A percentile compares a stretch with the other conserved stretches of the same genome.
Conservation (phyloP, 1,140 invertebrate species). For the Caenorhabditis elegans region WBcel235 BX284603.4:6204001-6204500, state of each 20-base stretch:
- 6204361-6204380: constrained; percentile 55
- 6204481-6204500: constrained; percentile 57
- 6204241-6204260: constrained; percentile 60
- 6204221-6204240: constrained; percentile 59
- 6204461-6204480: not conserved
- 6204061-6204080: not conserved
- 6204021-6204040: constrained; percentile 58
- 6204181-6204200: constrained; percentile 57
- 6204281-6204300: constrained; percentile 47
- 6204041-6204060: constrained; percentile 51
- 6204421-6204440: constrained; percentile 22
- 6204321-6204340: constrained; percentile 50
- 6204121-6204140: constrained; percentile 55
- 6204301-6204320: constrained; percentile 62
- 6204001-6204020: constrained; percentile 61
- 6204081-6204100: constrained; percentile 37
- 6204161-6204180: constrained; percentile 58
- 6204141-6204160: constrained; percentile 64
- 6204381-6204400: constrained; percentile 18
- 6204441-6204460: not conserved
- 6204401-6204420: constrained; percentile 38
- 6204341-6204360: constrained; percentile 53
- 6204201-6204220: constrained; percentile 61
- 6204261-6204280: constrained; percentile 57
- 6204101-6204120: constrained; percentile 53